These are phyloP conservation scores for Barnardius zonarius DNA, from an alignment of 2,113 vertebrate genomes.

Conservation along the genomic window DNA sequence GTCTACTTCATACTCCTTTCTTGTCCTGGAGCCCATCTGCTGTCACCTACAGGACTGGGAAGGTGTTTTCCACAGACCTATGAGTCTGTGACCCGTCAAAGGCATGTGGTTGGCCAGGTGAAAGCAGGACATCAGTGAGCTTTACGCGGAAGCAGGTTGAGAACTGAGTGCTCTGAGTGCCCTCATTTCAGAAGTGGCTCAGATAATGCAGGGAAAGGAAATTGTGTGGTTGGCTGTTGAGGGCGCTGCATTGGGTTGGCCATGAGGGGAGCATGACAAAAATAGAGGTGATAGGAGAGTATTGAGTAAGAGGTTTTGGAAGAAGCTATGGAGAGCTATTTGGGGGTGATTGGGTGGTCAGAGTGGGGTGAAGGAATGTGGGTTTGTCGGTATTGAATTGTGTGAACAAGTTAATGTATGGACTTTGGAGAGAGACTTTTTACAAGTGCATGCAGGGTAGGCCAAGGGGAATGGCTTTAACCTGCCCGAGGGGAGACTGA, in stretches of 20 bases:
- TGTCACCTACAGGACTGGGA: fast-evolving
- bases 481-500: neutral
- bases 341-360: neutral
- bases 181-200: neutral
- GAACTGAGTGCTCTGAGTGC: neutral
- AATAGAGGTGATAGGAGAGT: neutral
- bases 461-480: neutral
- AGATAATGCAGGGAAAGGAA: neutral
- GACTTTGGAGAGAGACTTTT: neutral
- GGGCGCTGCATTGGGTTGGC: fast-evolving
- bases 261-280: too few species aligned
- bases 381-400: neutral
- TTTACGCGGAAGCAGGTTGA: neutral
- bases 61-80: neutral
- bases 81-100: neutral
- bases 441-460: neutral
- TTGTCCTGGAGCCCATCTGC: neutral
- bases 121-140: fast-evolving
- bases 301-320: neutral
- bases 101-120: fast-evolving
- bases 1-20: neutral
- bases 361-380: neutral
- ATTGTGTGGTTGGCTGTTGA: neutral
- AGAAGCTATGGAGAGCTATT: neutral
- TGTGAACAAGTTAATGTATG: neutral